Evolutionary conservation across 2,888 invertebrate genomes (phyloP), one percentile per base, ranked within the genome.

Genomic region (Odiellus spinosus): DNA sequence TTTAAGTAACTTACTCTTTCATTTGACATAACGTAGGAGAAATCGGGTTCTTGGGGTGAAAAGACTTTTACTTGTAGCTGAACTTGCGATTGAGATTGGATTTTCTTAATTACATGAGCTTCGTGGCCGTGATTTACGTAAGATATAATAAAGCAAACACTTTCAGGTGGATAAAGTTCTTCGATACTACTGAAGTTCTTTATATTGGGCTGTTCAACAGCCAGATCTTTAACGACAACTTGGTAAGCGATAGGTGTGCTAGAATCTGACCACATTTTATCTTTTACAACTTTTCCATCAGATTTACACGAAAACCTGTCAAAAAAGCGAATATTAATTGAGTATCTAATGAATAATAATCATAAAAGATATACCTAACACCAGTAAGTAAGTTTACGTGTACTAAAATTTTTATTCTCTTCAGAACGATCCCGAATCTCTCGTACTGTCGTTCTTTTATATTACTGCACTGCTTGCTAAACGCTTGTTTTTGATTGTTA

Each of bases 91-190:
- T 45, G 42, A 10, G 40, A 6, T 8, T 45, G 14, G 43, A 48
- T 48, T 35, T 34, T 21, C 21, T 51, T 52, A 14, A 61, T 57
- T 64, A 87, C 86, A 59, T 76, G 75, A 42, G 82, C 90, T 63
- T 76, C 70, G 41, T 77, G 74, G 1, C 88, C 91, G 62, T 87
- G 88, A 65, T 82, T 78, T 5, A 80, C 82, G 54, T 77, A 76
- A 6, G 76, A 77, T 0, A 90, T 71, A 65, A 85, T 75, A 63
- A 88, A 90, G 56, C 85, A 80, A 2, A 61, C 59, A 44, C 75
- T 74, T 1, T 77, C 53, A 35, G 76, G 53, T 54, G 33, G 61
- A 61, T 41, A 60, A 45, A 44, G 61, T 33, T 50, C 47, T 26
- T 49, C 41, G 14, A 47, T 15, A 6, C 45, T 40, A 26, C 26